phyloP scores from a whole-genome alignment of 2,113 vertebrate species.

The Hypocryptadius cinnamomeus region DNA sequence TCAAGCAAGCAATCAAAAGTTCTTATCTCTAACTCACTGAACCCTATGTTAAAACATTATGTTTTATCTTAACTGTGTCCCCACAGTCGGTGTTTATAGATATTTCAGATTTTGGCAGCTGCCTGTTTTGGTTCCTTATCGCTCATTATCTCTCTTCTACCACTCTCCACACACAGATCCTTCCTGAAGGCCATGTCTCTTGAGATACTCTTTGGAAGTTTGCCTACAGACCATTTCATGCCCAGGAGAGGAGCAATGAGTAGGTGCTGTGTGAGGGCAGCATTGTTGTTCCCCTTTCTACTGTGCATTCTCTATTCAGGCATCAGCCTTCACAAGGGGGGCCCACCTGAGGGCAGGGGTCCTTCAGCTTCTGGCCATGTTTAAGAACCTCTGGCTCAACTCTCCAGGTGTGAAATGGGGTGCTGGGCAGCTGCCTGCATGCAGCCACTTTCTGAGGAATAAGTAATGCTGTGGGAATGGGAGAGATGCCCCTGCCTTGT shows the following conservation, averaged over 20 bases:
- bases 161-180: background rate
- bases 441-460: background rate
- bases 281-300: background rate
- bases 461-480: background rate
- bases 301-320: background rate
- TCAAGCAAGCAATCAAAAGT: background rate
- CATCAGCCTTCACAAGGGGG: background rate
- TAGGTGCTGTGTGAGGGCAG: background rate
- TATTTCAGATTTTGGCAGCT: background rate
- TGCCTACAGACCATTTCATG: background rate
- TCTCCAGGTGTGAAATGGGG: background rate
- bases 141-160: background rate
- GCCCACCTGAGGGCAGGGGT: background rate
- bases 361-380: background rate
- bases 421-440: background rate
- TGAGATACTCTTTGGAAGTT: background rate
- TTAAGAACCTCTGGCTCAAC: background rate
- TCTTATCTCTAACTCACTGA: background rate
- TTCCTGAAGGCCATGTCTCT: background rate
- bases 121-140: background rate
- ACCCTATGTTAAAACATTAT: background rate
- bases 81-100: background rate
- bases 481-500: background rate
- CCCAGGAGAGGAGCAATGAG: background rate
- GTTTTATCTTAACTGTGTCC: background rate